Evolutionary conservation across 2,888 invertebrate species (phyloP).

Genomic region (Catocala sponsa): DNA sequence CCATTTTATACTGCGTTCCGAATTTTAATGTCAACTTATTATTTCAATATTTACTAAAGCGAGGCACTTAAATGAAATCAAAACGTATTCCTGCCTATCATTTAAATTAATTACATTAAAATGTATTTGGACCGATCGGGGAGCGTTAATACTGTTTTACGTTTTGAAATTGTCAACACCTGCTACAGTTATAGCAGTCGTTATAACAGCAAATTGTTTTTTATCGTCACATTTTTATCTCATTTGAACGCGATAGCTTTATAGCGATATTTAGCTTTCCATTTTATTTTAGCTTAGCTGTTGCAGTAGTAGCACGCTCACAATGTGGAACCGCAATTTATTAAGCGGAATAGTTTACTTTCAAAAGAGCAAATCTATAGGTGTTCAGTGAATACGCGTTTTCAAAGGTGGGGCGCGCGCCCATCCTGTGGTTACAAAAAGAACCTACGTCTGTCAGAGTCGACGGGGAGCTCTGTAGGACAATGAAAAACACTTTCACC

Average conservation of each 20-base stretch:
- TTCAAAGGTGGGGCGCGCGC: conserved; percentile 44
- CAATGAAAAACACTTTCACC: conserved; percentile 83
- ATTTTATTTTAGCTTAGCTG: background rate
- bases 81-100: conserved; percentile 17
- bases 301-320: background rate
- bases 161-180: conserved; percentile 32
- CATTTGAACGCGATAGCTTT: conserved; percentile 9
- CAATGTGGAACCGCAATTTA: conserved; percentile 30
- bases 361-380: conserved; percentile 55
- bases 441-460: conserved; percentile 69
- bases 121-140: conserved; percentile 23
- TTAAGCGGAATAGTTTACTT: conserved; percentile 40
- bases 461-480: conserved; percentile 65
- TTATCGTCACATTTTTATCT: conserved; percentile 11
- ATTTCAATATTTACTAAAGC: conserved; percentile 33
- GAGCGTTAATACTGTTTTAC: conserved; percentile 21
- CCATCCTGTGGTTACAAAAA: conserved; percentile 63
- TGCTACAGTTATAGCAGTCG: conserved; percentile 26
- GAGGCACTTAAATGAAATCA: conserved; percentile 29
- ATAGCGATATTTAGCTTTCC: background rate
- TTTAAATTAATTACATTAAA: conserved; percentile 28
- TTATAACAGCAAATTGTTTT: conserved; percentile 27
- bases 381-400: conserved; percentile 57
- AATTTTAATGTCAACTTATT: conserved; percentile 33
- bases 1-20: conserved; percentile 40